phyloP scores from a whole-genome alignment of 1,140 invertebrate species.

The Drosophila neocordata region DNA sequence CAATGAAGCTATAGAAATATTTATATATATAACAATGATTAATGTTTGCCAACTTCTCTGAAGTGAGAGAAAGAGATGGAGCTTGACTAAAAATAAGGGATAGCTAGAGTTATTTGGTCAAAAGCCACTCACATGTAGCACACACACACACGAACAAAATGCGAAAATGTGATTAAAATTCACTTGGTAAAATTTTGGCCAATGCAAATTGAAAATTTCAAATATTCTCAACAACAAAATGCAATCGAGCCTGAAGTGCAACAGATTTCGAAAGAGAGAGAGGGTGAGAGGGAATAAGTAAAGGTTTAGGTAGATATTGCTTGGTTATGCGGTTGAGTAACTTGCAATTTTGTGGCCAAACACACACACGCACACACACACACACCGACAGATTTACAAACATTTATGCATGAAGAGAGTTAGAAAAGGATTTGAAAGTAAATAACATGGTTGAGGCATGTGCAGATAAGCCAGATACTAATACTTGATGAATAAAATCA shows the following conservation, averaged over 20 bases:
- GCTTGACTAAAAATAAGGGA: too few relatives aligned
- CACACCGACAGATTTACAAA: neutral
- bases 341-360: conserved; percentile 52
- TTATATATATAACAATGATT: conserved; percentile 48
- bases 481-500: conserved; percentile 43
- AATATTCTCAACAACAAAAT: conserved; percentile 57
- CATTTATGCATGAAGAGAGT: conserved; percentile 18
- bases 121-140: conserved; percentile 14
- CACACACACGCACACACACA: neutral
- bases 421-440: conserved; percentile 40
- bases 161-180: conserved; percentile 68
- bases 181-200: conserved; percentile 39
- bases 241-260: conserved; percentile 48
- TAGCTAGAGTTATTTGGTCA: conserved; percentile 39
- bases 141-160: conserved; percentile 17
- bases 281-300: neutral
- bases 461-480: conserved; percentile 40
- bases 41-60: conserved; percentile 42
- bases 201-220: conserved; percentile 57
- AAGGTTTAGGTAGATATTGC: neutral
- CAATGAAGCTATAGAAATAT: conserved; percentile 44
- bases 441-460: conserved; percentile 42
- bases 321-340: conserved; percentile 20
- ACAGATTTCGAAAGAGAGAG: conserved; percentile 8
- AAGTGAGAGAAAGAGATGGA: conserved; percentile 23